These are phyloP conservation scores for Rhodophaea formosa DNA, from an alignment of 2,888 invertebrate species.

Conservation along the genomic window DNA sequence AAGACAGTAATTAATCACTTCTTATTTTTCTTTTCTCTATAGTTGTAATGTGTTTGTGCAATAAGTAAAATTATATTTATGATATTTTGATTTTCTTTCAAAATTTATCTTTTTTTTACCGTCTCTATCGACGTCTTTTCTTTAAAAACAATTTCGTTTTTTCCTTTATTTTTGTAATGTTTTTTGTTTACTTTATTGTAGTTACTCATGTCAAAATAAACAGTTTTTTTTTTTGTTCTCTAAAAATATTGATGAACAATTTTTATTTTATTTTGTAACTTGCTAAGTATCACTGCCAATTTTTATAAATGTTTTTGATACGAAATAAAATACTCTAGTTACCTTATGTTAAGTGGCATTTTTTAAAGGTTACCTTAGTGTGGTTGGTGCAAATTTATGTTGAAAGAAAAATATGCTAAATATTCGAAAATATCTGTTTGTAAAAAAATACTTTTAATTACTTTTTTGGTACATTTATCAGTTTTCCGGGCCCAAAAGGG, in stretches of 20 bases:
- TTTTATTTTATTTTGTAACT: background rate
- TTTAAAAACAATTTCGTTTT: no score
- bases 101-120: no score
- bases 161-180: no score
- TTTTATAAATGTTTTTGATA: constrained; percentile 31
- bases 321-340: constrained; percentile 53
- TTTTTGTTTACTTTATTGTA: no score
- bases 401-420: no score
- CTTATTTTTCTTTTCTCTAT: constrained; percentile 28
- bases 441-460: no score
- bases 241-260: background rate
- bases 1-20: constrained; percentile 21
- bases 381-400: constrained; percentile 18
- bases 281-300: constrained; percentile 50
- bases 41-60: constrained; percentile 25
- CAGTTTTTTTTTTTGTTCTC: no score
- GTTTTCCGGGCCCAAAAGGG: background rate
- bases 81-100: background rate
- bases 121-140: no score
- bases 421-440: no score
- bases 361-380: constrained; percentile 56
- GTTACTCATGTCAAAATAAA: no score
- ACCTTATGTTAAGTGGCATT: constrained; percentile 46
- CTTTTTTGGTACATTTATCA: no score
- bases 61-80: constrained; percentile 18